Evolutionary conservation across 2,797 vertebrate genomes (phyloP), one percentile per base, ranked within the genome.

Genomic region (Ctenopoma multispine): DNA sequence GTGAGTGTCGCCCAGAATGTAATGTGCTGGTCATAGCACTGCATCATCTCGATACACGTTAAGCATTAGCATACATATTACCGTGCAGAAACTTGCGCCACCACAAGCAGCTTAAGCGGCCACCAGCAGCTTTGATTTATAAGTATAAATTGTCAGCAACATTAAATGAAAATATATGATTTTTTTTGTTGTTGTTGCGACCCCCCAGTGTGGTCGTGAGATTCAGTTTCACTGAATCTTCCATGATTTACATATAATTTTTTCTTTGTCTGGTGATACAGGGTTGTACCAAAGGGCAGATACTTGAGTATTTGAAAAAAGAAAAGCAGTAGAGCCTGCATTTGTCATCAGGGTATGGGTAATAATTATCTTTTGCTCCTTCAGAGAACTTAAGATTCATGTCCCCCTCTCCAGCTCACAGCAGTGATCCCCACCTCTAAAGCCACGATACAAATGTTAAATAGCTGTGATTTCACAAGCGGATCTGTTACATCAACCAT

Each of bases 391-490:
- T 44, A 7, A 51, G 20, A 77, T 31, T 55, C 63, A 21, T 34
- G 20, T 1, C 41, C 47, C 31, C 4, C 60, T 68, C 68, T 34
- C 41, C 12, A 21, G 44, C 67, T 75, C 72, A n/a, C 80, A 69
- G 78, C 72, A 75, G 57, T 34, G 65, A 81, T 77, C 79, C 40
- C 41, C 77, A 49, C 72, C 62, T 80, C 66, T 53, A 23, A 60
- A 78, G 70, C 84, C 69, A 69, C 80, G 64, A 72, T 55, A 62
- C 67, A 82, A 89, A 90, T 87, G 86, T 83, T 85, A 86, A 83
- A 87, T 86, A 84, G 72, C 85, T 89, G 78, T 3, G 59, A 87
- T 90, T 90, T 86, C 87, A 82, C 87, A 84, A 85, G 79, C 62
- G 71, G 62, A 75, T 82, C 75, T 73, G 72, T 90, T 90, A 69